Percentiles rank a stretch among this genome's conserved stretches.
Conservation (phyloP, 1,140 invertebrate genomes). For the Zelostemma sp. region DNA sequence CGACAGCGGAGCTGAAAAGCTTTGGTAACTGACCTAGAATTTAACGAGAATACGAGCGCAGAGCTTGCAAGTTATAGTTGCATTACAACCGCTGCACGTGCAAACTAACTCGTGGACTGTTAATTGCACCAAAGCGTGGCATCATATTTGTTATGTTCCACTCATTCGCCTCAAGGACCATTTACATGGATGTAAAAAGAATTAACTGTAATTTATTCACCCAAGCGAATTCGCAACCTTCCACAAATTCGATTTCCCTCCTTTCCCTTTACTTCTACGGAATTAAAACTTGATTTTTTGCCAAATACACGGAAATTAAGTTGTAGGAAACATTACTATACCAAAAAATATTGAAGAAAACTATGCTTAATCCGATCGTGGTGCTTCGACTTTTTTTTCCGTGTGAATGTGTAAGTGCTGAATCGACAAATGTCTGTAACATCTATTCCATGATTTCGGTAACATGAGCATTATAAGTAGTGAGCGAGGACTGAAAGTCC, state of each 20-base stretch:
- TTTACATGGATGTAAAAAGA: constrained; percentile 21
- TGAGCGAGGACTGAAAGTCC: not conserved
- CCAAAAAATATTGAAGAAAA: too few species aligned
- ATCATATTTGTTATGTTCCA: constrained; percentile 29
- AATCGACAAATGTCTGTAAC: too few species aligned
- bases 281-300: too few species aligned
- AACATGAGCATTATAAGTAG: not conserved
- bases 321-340: too few species aligned
- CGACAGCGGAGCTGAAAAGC: constrained; percentile 35
- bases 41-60: constrained; percentile 40
- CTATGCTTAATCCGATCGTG: too few species aligned
- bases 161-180: constrained; percentile 20
- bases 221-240: not conserved
- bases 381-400: too few species aligned
- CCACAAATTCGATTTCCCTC: not conserved
- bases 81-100: constrained; percentile 37
- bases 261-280: too few species aligned
- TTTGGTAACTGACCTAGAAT: constrained; percentile 47
- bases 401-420: too few species aligned
- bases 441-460: not conserved
- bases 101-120: constrained; percentile 35
- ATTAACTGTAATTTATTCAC: constrained; percentile 7
- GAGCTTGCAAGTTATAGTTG: constrained; percentile 29
- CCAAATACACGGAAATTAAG: too few species aligned
- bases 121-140: constrained; percentile 37